These are phyloP conservation scores for Calidris pygmaea DNA, from an alignment of 2,113 vertebrate species.

Conservation along the genomic window DNA sequence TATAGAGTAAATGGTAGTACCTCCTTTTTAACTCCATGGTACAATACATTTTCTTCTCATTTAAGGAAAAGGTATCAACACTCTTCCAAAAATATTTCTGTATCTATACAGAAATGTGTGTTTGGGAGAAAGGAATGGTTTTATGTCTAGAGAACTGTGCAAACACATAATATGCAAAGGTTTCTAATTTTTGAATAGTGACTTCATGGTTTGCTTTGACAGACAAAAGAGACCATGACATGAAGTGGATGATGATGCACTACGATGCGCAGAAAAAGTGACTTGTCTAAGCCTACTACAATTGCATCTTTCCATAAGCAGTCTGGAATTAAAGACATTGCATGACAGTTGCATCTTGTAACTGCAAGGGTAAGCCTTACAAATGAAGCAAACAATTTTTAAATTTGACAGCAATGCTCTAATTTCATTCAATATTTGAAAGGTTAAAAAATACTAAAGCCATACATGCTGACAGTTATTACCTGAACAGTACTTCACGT, in stretches of 20 bases:
- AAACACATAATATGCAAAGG: neutral
- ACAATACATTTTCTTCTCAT: neutral
- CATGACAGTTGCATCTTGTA: neutral
- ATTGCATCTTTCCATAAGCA: neutral
- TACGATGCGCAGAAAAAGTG: neutral
- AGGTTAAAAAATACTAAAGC: neutral
- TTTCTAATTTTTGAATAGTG: neutral
- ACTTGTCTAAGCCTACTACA: neutral
- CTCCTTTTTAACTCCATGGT: neutral
- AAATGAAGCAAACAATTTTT: neutral
- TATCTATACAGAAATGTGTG: neutral
- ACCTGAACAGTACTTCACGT: neutral
- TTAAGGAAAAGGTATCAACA: neutral
- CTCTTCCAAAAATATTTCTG: neutral
- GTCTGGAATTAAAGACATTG: neutral
- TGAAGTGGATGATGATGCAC: neutral
- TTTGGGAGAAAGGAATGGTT: neutral
- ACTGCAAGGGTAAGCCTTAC: neutral
- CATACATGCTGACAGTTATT: neutral
- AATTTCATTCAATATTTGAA: neutral
- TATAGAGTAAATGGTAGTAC: neutral
- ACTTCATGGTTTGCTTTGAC: neutral
- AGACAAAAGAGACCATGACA: neutral
- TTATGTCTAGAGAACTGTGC: neutral
- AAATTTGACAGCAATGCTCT: neutral